A percentile compares a stretch with the other conserved stretches of the same genome.
phyloP scores from a whole-genome alignment of 2,113 vertebrate species.

The Lycocorax pyrrhopterus region DNA sequence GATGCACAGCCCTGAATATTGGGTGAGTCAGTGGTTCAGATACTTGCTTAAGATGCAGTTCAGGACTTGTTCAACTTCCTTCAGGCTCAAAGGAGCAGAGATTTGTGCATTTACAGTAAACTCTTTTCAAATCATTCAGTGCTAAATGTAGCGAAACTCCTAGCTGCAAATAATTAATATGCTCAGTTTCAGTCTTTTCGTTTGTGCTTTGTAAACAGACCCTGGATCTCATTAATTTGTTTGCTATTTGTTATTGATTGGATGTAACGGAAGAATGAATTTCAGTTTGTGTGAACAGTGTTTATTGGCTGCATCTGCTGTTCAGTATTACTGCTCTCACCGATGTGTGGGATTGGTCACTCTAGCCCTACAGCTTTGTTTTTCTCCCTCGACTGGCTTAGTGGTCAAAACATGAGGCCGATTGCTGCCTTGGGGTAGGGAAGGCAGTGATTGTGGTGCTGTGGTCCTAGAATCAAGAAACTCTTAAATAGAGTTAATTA shows the following conservation, averaged over 20 bases:
- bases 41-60: neutral
- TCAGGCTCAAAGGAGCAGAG: neutral
- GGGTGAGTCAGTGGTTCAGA: neutral
- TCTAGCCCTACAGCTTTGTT: neutral
- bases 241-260: constrained; percentile 1
- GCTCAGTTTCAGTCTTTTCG: neutral
- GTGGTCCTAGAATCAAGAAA: neutral
- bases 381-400: neutral
- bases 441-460: neutral
- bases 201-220: constrained; percentile 14
- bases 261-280: neutral
- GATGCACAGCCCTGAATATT: neutral
- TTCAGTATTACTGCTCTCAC: neutral
- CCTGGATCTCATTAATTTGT: neutral
- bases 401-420: neutral
- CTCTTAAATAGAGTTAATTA: neutral
- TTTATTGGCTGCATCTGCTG: neutral
- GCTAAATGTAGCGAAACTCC: neutral
- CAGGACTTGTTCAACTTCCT: neutral
- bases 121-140: neutral
- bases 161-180: neutral
- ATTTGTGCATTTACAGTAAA: neutral
- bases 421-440: neutral
- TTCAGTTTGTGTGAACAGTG: neutral
- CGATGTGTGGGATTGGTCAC: neutral